These are phyloP conservation scores for Athene noctua DNA, from an alignment of 2,113 vertebrate species.

Conservation along the genomic window DNA sequence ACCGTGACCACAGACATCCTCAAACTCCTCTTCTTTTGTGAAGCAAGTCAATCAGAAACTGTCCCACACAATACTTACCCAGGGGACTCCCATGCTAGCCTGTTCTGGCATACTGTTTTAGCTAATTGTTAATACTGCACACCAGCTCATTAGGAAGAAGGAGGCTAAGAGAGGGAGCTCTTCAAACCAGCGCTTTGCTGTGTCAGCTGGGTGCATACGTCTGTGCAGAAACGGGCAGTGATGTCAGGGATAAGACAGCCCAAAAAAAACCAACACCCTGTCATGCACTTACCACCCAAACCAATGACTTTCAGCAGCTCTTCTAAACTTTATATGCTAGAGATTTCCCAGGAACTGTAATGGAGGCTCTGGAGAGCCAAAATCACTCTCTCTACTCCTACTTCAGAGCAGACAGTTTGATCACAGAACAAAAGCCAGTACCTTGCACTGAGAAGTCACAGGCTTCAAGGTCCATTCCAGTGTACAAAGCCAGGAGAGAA, in stretches of 20 bases:
- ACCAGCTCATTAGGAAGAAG: background rate
- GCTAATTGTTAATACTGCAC: background rate
- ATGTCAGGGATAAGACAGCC: background rate
- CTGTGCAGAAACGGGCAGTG: background rate
- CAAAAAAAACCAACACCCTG: background rate
- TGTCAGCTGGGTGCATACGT: background rate
- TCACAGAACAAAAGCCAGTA: slow-evolving; percentile 40
- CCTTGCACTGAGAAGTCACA: slow-evolving; percentile 69
- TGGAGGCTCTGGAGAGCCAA: background rate
- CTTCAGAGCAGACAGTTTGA: background rate
- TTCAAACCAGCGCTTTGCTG: background rate
- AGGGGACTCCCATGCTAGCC: background rate
- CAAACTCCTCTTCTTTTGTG: slow-evolving; percentile 30
- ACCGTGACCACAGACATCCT: slow-evolving; percentile 41
- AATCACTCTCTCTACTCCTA: background rate
- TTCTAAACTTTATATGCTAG: background rate
- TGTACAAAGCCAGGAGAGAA: background rate
- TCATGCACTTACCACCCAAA: background rate
- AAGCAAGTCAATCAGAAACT: slow-evolving; percentile 43
- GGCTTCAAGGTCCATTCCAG: slow-evolving; percentile 74
- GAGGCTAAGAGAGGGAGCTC: background rate
- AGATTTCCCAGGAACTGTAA: background rate
- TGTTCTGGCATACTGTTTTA: background rate
- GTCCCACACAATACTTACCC: slow-evolving; percentile 33
- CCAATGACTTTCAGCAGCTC: background rate